These are phyloP conservation scores for Prorops nasuta DNA, from an alignment of 1,140 invertebrate genomes.

Conservation along the genomic window DNA sequence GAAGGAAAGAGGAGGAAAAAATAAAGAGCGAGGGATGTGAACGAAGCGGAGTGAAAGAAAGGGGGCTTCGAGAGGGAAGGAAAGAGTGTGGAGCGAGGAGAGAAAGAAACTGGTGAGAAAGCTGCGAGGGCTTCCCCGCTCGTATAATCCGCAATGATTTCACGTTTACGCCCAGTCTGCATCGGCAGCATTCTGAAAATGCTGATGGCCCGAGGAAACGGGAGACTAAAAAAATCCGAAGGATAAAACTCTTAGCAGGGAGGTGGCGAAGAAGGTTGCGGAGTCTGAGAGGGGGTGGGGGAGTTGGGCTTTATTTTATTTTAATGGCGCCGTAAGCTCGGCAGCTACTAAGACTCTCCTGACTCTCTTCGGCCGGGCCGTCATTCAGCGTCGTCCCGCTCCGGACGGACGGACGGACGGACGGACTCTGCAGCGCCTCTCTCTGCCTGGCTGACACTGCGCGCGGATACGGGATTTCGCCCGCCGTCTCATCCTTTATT, in stretches of 20 bases:
- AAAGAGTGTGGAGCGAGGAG: neutral
- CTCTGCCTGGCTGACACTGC: conserved; percentile 26
- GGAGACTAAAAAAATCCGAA: conserved; percentile 12
- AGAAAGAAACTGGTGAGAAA: neutral
- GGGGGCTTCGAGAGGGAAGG: neutral
- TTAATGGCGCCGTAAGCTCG: conserved; percentile 41
- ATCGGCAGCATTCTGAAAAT: conserved; percentile 33
- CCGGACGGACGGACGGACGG: too few species aligned
- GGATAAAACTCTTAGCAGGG: conserved; percentile 18
- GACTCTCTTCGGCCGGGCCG: too few species aligned
- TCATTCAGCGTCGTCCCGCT: conserved; percentile 18
- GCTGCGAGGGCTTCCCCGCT: conserved; percentile 17
- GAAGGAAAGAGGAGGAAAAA: too few species aligned
- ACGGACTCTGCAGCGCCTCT: too few species aligned
- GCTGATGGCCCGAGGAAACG: conserved; percentile 21
- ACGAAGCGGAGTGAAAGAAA: neutral
- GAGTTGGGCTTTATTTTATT: conserved; percentile 40
- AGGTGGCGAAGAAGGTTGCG: conserved; percentile 7
- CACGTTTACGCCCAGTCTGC: conserved; percentile 31
- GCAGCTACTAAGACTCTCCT: conserved; percentile 30
- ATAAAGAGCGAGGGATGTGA: neutral
- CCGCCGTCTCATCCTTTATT: conserved; percentile 47
- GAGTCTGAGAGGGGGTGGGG: conserved; percentile 13
- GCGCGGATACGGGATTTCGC: conserved; percentile 27
- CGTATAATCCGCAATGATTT: conserved; percentile 35